A percentile compares a stretch with the other conserved stretches of the same genome.
Conservation (phyloP, 1,140 invertebrate genomes). For the Kradibia gibbosae region DNA sequence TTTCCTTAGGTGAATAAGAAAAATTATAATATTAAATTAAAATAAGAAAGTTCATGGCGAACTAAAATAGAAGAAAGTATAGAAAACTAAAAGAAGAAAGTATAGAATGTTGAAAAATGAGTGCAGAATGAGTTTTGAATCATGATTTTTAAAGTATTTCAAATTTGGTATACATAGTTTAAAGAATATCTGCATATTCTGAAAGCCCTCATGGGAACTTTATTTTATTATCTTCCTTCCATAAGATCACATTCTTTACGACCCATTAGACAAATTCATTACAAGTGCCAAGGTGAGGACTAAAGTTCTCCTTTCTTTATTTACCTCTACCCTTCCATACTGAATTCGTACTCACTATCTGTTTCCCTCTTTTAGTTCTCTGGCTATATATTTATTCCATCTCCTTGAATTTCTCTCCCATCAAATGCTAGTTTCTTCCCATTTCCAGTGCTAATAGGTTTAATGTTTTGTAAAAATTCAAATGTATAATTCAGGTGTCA, state of each 20-base stretch:
- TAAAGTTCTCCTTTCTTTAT: conserved; percentile 53
- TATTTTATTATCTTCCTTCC: conserved; percentile 71
- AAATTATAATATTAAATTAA: neutral
- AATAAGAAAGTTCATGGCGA: neutral
- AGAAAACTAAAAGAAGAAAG: neutral
- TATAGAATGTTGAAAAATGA: neutral
- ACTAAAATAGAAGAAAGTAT: neutral
- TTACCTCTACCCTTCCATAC: conserved; percentile 46
- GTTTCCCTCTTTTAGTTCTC: too few relatives aligned
- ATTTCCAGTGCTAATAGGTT: too few relatives aligned
- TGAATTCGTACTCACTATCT: too few relatives aligned
- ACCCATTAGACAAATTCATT: conserved; percentile 74
- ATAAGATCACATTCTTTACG: conserved; percentile 74
- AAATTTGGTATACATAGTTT: conserved; percentile 61
- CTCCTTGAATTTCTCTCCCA: too few relatives aligned
- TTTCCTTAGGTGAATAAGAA: too few relatives aligned
- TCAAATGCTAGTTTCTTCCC: too few relatives aligned
- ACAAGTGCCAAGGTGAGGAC: conserved; percentile 64
- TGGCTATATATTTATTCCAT: too few relatives aligned
- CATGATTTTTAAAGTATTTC: neutral
- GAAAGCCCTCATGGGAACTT: conserved; percentile 66
- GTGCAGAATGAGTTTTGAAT: neutral
- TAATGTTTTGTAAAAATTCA: too few relatives aligned
- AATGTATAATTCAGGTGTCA: too few relatives aligned
- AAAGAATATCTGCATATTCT: conserved; percentile 64